Evolutionary conservation across 2,888 invertebrate species (phyloP).

Genomic region (Apamea epomidion): DNA sequence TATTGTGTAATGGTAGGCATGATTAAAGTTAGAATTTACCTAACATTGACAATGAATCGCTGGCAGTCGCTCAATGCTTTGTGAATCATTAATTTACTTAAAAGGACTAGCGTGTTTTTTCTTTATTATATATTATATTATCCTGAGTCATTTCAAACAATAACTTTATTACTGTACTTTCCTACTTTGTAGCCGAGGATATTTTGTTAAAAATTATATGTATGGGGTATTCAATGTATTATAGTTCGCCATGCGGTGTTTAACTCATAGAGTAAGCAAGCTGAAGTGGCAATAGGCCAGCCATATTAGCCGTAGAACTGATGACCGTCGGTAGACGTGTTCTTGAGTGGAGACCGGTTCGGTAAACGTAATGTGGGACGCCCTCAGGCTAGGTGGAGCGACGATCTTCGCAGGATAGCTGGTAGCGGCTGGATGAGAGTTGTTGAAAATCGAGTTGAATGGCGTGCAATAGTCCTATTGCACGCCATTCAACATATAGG

Average conservation of each 20-base stretch:
- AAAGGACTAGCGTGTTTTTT: slow-evolving; percentile 52
- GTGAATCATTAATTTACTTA: slow-evolving; percentile 69
- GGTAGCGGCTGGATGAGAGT: too few relatives aligned
- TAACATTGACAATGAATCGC: slow-evolving; percentile 44
- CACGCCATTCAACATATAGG: too few relatives aligned
- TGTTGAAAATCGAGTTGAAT: too few relatives aligned
- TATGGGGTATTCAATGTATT: not conserved
- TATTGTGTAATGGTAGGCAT: slow-evolving; percentile 11
- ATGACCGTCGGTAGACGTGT: too few relatives aligned
- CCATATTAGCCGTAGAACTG: too few relatives aligned
- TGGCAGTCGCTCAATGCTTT: slow-evolving; percentile 19
- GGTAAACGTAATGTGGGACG: too few relatives aligned
- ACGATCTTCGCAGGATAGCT: too few relatives aligned
- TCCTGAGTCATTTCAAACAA: slow-evolving; percentile 63
- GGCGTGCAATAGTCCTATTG: too few relatives aligned
- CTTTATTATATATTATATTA: slow-evolving; percentile 35
- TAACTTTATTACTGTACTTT: slow-evolving; percentile 31
- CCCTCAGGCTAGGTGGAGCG: too few relatives aligned
- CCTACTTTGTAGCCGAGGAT: not conserved
- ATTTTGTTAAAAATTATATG: slow-evolving; percentile 1
- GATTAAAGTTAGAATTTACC: slow-evolving; percentile 3
- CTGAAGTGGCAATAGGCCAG: too few relatives aligned
- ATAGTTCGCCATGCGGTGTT: slow-evolving; percentile 4
- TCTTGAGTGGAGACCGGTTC: too few relatives aligned
- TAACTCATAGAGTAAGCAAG: too few relatives aligned